Base-by-base conservation (phyloP, 1,140 invertebrate species). In the Lasioglossum baleicum region DNA sequence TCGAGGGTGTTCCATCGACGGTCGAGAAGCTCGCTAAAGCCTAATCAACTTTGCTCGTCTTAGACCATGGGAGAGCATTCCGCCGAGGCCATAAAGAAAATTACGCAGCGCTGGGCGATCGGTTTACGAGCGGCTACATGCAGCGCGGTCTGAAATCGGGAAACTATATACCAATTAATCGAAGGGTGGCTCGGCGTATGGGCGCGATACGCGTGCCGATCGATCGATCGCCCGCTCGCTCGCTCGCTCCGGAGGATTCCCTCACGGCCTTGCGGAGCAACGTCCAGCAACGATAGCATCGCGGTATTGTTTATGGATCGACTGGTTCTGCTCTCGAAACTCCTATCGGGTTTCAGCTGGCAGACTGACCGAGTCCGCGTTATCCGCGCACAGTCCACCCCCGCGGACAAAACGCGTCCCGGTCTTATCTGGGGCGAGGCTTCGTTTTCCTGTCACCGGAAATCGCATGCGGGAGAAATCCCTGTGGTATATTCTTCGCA, bases 131-230 rank as follows among this genome's bases (percentile, higher is more conserved):
- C 7, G n/a, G 51, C 15, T 15, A 5, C 56, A 53, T 17, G 67
- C 11, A 15, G 48, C 67, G 17, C 68, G 35, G 44, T 65, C 58
- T 56, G 63, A 26, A 77, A 79, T 82, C 76, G 56, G 35, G 56
- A 75, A 79, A 35, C 80, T 68, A 72, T 79, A 82, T 73, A 79
- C 72, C 75, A 82, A 82, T 82, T 82, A 79, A 82, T 68, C 80
- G 69, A 64, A 73, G 61, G 26, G 64, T 64, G 75, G 48, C 26
- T 51, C 48, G 35, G 26, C 48, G 13, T 20, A 40, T 13, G 64
- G 20, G 40, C 35, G 48, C 48, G 26, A 20, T 60, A 7, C 72
- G 66, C 31, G 80, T 51, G 40, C 40, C 56, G 58, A 60, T 60
- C 60, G 67, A 83, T 63, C 42, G 75, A 63, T 83, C 26, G 26